Conservation (phyloP, 2,797 vertebrate genomes). For the Molossus molossus region DNA sequence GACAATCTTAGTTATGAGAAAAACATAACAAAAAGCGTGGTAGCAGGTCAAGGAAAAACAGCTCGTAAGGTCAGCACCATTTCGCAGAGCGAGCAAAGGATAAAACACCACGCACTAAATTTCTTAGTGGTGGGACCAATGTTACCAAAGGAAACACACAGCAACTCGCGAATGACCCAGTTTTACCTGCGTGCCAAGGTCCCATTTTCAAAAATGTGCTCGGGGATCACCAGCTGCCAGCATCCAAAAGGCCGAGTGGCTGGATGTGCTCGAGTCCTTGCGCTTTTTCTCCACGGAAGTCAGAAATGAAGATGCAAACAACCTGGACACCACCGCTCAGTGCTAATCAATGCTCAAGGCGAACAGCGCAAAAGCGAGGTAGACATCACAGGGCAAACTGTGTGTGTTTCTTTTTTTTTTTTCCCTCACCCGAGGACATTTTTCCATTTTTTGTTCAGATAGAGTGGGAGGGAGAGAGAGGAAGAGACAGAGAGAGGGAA, state of each 20-base stretch:
- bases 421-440: too few relatives aligned
- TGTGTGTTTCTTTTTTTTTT: too few relatives aligned
- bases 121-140: slow-evolving; percentile 25
- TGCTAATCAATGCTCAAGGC: slow-evolving; percentile 41
- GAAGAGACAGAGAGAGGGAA: too few relatives aligned
- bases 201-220: slow-evolving; percentile 29
- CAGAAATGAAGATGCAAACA: slow-evolving; percentile 77
- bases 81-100: background rate
- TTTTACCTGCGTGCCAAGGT: background rate
- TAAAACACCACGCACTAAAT: background rate
- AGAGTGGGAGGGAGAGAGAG: too few relatives aligned
- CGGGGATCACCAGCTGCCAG: slow-evolving; percentile 14
- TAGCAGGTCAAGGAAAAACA: slow-evolving; percentile 68
- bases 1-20: slow-evolving; percentile 71
- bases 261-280: slow-evolving; percentile 9
- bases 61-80: slow-evolving; percentile 19
- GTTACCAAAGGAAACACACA: slow-evolving; percentile 44
- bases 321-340: slow-evolving; percentile 11
- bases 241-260: background rate
- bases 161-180: slow-evolving; percentile 7
- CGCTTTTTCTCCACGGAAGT: background rate
- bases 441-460: too few relatives aligned
- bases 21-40: slow-evolving; percentile 64
- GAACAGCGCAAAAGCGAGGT: slow-evolving; percentile 64
- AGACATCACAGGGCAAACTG: slow-evolving; percentile 1